Percentiles rank a stretch among this genome's conserved stretches.
phyloP scores from a whole-genome alignment of 1,140 invertebrate species.

The Cotesia vestalis region DNA sequence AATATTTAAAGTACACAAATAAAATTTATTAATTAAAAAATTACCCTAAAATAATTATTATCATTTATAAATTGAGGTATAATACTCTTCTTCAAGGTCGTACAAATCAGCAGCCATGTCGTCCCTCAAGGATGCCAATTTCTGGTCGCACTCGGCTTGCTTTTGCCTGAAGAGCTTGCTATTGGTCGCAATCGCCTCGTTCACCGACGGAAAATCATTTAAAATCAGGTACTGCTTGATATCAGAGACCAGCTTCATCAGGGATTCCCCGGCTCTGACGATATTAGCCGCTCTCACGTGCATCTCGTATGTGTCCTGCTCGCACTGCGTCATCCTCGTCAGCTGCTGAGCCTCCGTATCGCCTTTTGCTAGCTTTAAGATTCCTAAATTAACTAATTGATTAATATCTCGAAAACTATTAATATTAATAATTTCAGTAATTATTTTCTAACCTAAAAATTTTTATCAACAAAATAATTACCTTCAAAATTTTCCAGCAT shows the following conservation, averaged over 20 bases:
- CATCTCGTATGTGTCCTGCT: slow-evolving; percentile 97
- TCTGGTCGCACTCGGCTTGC: slow-evolving; percentile 92
- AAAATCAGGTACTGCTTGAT: slow-evolving; percentile 96
- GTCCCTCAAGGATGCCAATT: slow-evolving; percentile 89
- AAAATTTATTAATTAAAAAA: too few relatives aligned
- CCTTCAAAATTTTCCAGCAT: slow-evolving; percentile 97
- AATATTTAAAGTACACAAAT: too few relatives aligned
- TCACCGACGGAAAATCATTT: slow-evolving; percentile 96
- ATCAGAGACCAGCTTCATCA: slow-evolving; percentile 96
- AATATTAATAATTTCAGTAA: neutral
- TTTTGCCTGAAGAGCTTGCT: slow-evolving; percentile 88
- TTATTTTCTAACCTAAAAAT: neutral
- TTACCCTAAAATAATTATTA: neutral
- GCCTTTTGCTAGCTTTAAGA: slow-evolving; percentile 91
- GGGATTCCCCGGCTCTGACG: slow-evolving; percentile 91
- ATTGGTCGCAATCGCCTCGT: slow-evolving; percentile 93
- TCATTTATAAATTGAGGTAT: slow-evolving; percentile 92
- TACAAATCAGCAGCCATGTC: slow-evolving; percentile 95
- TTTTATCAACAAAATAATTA: slow-evolving; percentile 65
- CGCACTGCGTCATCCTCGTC: slow-evolving; percentile 87
- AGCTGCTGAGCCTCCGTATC: slow-evolving; percentile 87
- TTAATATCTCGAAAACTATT: neutral
- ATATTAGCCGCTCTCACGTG: slow-evolving; percentile 95
- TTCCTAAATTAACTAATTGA: slow-evolving; percentile 74
- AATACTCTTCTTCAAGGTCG: slow-evolving; percentile 98